Base-by-base conservation (phyloP, 2,888 invertebrate species). In the Aethes cnicana region DNA sequence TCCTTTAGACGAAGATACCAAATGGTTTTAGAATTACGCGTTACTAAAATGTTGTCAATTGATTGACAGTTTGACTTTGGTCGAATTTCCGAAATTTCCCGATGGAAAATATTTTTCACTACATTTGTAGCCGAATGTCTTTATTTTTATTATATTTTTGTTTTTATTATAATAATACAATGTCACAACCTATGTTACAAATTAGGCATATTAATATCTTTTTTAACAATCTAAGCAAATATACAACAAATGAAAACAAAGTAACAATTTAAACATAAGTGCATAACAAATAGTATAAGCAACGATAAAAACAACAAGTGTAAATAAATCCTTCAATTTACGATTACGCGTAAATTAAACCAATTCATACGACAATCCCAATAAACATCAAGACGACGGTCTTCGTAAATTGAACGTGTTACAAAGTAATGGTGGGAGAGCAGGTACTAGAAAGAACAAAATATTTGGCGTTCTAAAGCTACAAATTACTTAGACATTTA, bases 381-480 rank as follows among this genome's bases (percentile, higher is more conserved):
- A n/a, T n/a, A n/a, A n/a, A n/a, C n/a, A n/a, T n/a, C n/a, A n/a
- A n/a, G n/a, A n/a, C n/a, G n/a, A n/a, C n/a, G n/a, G n/a, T n/a
- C n/a, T n/a, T n/a, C n/a, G n/a, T n/a, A n/a, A n/a, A n/a, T n/a
- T n/a, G n/a, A n/a, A n/a, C n/a, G n/a, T n/a, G n/a, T n/a, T n/a
- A 28, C n/a, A 46, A 46, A 21, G 23, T n/a, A 30, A 54, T 41
- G 39, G 46, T 21, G 43, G 49, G 26, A 17, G 20, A 12, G 16
- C 50, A 52, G 44, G 47, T 49, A 56, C 47, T 21, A 33, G 16
- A 42, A 53, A 35, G 33, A n/a, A 33, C 12, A 30, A 30, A 46
- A 46, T 39, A 53, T 46, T 44, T 53, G 55, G 55, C 43, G 55
- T 44, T 37, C 11, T n/a, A 44, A 49, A 28, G 32, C 35, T 20